Evolutionary conservation across 2,113 vertebrate species (phyloP), one percentile per base, ranked within the genome.

Genomic region (Gnathochromis pfefferi): DNA sequence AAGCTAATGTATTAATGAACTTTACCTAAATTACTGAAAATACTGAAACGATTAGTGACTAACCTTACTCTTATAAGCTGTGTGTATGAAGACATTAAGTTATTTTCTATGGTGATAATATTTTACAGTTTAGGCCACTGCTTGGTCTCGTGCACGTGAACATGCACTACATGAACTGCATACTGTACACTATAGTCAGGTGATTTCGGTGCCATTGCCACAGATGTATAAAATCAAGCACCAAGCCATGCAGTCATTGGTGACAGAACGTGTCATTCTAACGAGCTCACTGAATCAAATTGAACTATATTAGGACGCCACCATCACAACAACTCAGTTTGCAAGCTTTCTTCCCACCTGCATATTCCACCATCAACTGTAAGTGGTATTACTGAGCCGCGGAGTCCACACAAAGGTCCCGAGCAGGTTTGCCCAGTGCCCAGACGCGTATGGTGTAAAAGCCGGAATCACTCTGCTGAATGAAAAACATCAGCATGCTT

Each of bases 71-170:
- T 5, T 75, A 47, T 19, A 49, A 75, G 4, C 2, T 68, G 17
- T 40, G 19, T 21, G 63, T 3, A 57, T 14, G 21, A 26, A 12
- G 21, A 57, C 54, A 65, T 65, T 2, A 23, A 73, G 40, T 73
- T 4, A 1, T 73, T 73, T 73, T 73, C 14, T 17, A 28, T 12
- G 70, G 16, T 5, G 4, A 73, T 45, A 73, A 49, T 19, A 31
- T 75, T 75, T 75, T 31, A 0, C 42, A 31, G 0, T 75, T 19
- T 7, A 0, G 14, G 4, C 23, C 9, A 11, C 1, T 49, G 9
- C 23, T 75, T 75, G 16, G 70, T 19, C 4, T 49, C 16, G 2
- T 75, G 42, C 13, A 75, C 1, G 23, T 75, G 16, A 0, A 75
- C 21, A 47, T 75, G 7, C 38, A 16, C 12, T 70, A 6, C 33